Conservation (phyloP, 2,797 vertebrate species). For the Malurus leucopterus region DNA sequence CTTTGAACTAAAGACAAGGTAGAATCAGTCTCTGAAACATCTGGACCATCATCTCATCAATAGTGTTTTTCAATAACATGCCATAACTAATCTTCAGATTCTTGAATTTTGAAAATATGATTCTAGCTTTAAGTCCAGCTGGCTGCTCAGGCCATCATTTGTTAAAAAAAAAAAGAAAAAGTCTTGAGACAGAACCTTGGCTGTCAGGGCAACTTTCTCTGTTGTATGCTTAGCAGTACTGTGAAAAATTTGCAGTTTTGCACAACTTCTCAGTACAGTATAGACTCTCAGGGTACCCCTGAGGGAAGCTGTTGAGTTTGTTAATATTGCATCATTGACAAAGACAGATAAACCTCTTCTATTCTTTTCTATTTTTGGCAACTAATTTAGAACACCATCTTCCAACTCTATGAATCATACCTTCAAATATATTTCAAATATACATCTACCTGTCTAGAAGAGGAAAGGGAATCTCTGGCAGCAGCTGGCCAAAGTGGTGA, state of each 20-base stretch:
- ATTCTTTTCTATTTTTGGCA: neutral
- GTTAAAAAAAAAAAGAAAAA: neutral
- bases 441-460: neutral
- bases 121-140: neutral
- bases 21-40: neutral
- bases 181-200: neutral
- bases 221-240: neutral
- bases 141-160: neutral
- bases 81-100: neutral
- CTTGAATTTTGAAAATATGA: neutral
- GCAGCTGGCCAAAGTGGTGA: neutral
- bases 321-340: neutral
- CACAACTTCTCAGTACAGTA: neutral
- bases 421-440: neutral
- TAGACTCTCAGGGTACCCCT: neutral
- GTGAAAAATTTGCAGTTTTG: neutral
- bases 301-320: neutral
- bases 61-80: neutral
- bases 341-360: conserved; percentile 9
- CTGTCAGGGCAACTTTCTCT: neutral
- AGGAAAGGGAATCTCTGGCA: neutral
- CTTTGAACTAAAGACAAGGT: neutral
- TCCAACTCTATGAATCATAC: neutral
- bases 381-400: neutral
- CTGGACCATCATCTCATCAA: neutral